These are phyloP conservation scores for Condylura cristata DNA, from an alignment of 2,113 vertebrate species.

Conservation along the genomic window DNA sequence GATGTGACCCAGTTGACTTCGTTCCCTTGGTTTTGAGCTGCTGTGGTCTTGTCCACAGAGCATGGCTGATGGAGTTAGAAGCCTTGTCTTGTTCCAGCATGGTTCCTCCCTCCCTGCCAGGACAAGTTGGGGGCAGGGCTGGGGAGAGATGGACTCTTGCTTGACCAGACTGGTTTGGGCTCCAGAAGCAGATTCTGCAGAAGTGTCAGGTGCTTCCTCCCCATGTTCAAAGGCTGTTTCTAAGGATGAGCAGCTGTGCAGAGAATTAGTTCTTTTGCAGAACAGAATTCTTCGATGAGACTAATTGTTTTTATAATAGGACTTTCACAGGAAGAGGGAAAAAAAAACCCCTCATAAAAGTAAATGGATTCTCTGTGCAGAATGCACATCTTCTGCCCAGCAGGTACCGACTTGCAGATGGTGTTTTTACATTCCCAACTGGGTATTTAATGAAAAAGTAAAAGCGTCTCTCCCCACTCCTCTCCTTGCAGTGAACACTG, in stretches of 20 bases:
- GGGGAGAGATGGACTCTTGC: neutral
- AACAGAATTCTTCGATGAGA: conserved; percentile 67
- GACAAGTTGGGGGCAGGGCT: neutral
- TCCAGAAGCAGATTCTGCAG: neutral
- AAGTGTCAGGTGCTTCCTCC: neutral
- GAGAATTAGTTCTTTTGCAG: conserved; percentile 68
- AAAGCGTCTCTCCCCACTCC: neutral
- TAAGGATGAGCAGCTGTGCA: conserved; percentile 72
- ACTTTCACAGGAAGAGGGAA: conserved; percentile 59
- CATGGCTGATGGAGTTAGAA: neutral
- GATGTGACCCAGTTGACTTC: neutral
- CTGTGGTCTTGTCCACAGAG: no score
- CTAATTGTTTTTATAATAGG: conserved; percentile 77
- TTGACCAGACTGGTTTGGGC: neutral
- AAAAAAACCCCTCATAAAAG: conserved; percentile 52
- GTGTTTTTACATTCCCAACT: conserved; percentile 43
- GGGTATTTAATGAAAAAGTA: conserved; percentile 32
- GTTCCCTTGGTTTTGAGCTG: neutral
- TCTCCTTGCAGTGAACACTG: neutral
- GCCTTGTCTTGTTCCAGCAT: neutral
- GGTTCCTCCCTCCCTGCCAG: neutral
- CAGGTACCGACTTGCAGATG: conserved; percentile 66
- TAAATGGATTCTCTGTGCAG: conserved; percentile 69
- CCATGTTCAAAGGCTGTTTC: neutral
- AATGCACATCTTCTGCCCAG: conserved; percentile 59